phyloP scores from a whole-genome alignment of 2,797 vertebrate species.

The Ctenopoma kingsleyae region DNA sequence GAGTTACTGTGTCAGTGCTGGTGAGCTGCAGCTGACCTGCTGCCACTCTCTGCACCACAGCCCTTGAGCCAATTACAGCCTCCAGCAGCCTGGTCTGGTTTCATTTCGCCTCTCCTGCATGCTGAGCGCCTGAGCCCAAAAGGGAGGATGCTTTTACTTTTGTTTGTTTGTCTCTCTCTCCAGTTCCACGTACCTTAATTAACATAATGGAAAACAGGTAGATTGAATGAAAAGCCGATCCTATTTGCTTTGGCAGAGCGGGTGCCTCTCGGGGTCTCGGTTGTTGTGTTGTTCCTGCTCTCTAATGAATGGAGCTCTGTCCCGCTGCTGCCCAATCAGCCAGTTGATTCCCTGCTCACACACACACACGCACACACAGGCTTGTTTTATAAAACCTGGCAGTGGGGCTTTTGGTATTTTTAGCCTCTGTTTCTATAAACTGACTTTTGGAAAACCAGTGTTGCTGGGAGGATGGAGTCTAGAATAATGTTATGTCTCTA shows the following conservation, averaged over 20 bases:
- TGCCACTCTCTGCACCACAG: conserved; percentile 29
- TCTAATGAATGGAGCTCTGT: conserved; percentile 56
- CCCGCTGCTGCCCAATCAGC: conserved; percentile 27
- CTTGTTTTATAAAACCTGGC: conserved; percentile 10
- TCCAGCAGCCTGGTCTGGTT: conserved; percentile 18
- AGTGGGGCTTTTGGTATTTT: conserved; percentile 28
- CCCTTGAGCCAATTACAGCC: conserved; percentile 59
- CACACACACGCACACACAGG: conserved; percentile 15
- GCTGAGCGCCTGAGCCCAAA: conserved; percentile 7
- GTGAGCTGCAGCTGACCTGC: conserved; percentile 50
- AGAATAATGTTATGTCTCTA: conserved; percentile 12
- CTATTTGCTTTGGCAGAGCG: conserved; percentile 29
- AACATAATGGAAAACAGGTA: conserved; percentile 34
- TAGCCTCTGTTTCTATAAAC: conserved; percentile 27
- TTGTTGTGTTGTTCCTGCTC: conserved; percentile 29
- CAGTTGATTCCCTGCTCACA: conserved; percentile 39
- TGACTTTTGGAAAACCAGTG: conserved; percentile 15
- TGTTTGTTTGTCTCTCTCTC: conserved; percentile 9
- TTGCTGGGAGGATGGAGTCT: conserved; percentile 16
- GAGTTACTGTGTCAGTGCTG: conserved; percentile 45
- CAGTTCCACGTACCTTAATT: conserved; percentile 12
- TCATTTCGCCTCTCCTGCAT: conserved; percentile 2
- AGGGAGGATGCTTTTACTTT: conserved; percentile 8
- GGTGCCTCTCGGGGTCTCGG: conserved; percentile 5
- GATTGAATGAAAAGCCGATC: conserved; percentile 26